Percentiles rank a stretch among this genome's conserved stretches.
Conservation (phyloP, 37 sponge, comb jelly and placozoan species). For the Geodia barretti region DNA sequence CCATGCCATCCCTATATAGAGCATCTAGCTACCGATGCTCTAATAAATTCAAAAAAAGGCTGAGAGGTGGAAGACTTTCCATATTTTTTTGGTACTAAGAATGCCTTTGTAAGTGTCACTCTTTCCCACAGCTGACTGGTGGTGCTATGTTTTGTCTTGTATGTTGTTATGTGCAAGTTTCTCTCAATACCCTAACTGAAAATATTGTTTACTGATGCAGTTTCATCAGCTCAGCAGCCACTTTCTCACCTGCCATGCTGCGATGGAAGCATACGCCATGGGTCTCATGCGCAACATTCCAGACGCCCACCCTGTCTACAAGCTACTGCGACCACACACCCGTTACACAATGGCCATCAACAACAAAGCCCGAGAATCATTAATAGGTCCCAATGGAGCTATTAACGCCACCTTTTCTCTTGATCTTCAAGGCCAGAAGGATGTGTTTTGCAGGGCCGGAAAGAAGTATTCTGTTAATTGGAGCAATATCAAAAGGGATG, state of each 20-base stretch:
- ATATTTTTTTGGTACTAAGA: too few relatives aligned
- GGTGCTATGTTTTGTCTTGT: too few relatives aligned
- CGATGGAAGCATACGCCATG: conserved; percentile 78
- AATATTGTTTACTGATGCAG: too few relatives aligned
- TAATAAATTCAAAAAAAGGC: too few relatives aligned
- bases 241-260: conserved; percentile 66
- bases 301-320: conserved; percentile 68
- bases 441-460: conserved; percentile 14
- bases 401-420: conserved; percentile 49
- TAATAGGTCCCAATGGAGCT: conserved; percentile 42
- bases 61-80: too few relatives aligned
- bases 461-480: conserved; percentile 20
- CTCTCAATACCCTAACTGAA: too few relatives aligned
- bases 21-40: too few relatives aligned
- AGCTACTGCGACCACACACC: conserved; percentile 73
- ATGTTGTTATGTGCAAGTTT: too few relatives aligned
- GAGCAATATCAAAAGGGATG: conserved; percentile 14
- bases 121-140: too few relatives aligned
- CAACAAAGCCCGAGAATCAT: conserved; percentile 27
- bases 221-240: conserved; percentile 72
- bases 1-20: too few relatives aligned
- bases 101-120: too few relatives aligned
- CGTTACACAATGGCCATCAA: conserved; percentile 79
- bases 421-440: conserved; percentile 37
- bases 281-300: conserved; percentile 67